Conservation (phyloP, 2,797 vertebrate species). For the Malacoraja senta region DNA sequence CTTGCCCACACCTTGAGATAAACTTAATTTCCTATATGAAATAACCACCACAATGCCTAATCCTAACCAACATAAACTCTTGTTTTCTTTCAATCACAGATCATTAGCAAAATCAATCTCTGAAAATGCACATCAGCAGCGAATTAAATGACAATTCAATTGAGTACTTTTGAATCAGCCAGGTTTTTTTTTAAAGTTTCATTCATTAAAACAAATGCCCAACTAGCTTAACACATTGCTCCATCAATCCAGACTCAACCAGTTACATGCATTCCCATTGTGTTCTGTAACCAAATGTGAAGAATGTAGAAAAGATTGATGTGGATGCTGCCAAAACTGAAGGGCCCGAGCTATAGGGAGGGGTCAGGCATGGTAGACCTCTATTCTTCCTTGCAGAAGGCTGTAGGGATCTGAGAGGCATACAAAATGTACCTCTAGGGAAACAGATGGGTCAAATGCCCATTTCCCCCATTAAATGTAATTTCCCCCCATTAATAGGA, state of each 20-base stretch:
- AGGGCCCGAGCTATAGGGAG: no score
- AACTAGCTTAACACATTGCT: not conserved
- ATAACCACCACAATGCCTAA: not conserved
- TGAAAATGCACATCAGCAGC: not conserved
- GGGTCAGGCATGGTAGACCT: no score
- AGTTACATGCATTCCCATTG: not conserved
- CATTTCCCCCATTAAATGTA: no score
- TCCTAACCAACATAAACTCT: not conserved
- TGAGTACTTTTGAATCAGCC: no score
- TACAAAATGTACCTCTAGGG: no score
- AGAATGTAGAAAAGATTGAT: no score
- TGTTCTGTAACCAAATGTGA: not conserved
- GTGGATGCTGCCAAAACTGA: no score
- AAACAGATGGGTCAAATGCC: no score
- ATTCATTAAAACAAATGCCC: not conserved
- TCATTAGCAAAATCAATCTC: not conserved
- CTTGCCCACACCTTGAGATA: not conserved
- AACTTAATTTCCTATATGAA: not conserved
- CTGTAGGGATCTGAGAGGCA: no score
- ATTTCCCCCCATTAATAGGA: no score
- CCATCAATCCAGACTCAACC: not conserved
- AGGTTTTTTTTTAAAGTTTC: not conserved
- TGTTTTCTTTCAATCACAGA: not conserved
- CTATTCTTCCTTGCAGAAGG: no score
- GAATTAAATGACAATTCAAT: not conserved